Conservation (phyloP, 2,888 invertebrate species). For the Dynastes tityus region DNA sequence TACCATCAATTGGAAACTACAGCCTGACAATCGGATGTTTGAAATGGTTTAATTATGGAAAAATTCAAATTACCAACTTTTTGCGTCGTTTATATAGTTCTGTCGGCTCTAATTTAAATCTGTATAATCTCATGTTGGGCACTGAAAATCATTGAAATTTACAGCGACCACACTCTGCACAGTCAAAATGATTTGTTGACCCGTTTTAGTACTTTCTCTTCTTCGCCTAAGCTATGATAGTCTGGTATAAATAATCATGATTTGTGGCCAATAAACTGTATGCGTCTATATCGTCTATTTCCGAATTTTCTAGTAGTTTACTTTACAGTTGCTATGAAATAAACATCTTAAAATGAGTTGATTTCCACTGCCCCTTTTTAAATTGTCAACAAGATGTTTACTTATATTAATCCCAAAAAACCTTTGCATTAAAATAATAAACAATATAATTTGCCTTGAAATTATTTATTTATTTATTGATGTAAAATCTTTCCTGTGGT, state of each 20-base stretch:
- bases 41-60: too few species aligned
- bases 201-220: conserved; percentile 44
- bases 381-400: too few species aligned
- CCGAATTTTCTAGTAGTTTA: neutral
- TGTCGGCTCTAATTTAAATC: too few species aligned
- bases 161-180: conserved; percentile 34
- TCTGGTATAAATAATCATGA: conserved; percentile 58
- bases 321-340: neutral
- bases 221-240: conserved; percentile 51
- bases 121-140: neutral
- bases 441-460: too few species aligned
- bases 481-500: too few species aligned
- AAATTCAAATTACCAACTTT: too few species aligned
- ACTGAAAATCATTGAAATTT: conserved; percentile 12
- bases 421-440: too few species aligned
- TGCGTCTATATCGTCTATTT: conserved; percentile 23
- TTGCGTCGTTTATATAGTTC: too few species aligned
- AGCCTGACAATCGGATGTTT: too few species aligned
- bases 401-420: too few species aligned
- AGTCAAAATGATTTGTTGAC: conserved; percentile 42
- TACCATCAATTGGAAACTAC: too few species aligned
- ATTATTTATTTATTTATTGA: too few species aligned
- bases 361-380: neutral
- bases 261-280: conserved; percentile 57
- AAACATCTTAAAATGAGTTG: neutral